phyloP scores from a whole-genome alignment of 1,140 invertebrate genomes.

The Trachelipus rathkii region DNA sequence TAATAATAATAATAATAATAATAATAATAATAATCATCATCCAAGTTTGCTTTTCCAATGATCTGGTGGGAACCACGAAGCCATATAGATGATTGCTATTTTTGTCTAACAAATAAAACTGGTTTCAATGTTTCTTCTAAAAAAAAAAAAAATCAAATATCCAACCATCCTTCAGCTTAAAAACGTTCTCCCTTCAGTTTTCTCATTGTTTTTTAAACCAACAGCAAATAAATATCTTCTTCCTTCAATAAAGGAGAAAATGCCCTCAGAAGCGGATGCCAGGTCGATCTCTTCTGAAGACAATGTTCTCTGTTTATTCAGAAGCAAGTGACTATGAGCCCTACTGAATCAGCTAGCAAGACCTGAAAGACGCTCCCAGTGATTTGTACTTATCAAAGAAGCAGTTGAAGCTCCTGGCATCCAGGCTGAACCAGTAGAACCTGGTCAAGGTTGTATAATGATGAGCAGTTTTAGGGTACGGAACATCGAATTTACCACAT shows the following conservation, averaged over 20 bases:
- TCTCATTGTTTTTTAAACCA: not conserved
- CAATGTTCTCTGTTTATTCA: too few species aligned
- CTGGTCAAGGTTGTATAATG: conserved; percentile 30
- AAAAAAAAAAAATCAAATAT: conserved; percentile 1
- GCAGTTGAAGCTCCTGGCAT: conserved; percentile 18
- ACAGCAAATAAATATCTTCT: conserved; percentile 18
- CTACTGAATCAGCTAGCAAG: too few species aligned
- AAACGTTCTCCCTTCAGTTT: conserved; percentile 6
- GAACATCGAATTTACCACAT: conserved; percentile 18
- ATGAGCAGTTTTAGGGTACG: conserved; percentile 19
- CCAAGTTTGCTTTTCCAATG: not conserved
- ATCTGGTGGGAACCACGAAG: conserved; percentile 20
- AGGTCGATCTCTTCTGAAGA: conserved; percentile 28
- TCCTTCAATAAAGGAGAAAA: conserved; percentile 26
- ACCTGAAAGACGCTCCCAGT: conserved; percentile 21
- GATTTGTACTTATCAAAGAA: conserved; percentile 13
- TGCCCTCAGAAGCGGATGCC: conserved; percentile 28
- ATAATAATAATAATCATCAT: too few species aligned
- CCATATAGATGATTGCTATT: conserved; percentile 20
- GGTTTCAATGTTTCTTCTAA: not conserved
- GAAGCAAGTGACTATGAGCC: too few species aligned
- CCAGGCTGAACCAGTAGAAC: conserved; percentile 31
- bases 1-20: too few species aligned
- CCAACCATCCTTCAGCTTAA: conserved; percentile 14
- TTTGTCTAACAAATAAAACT: conserved; percentile 7